These are phyloP conservation scores for Prolemur simus DNA, from an alignment of 2,113 vertebrate genomes.

Conservation along the genomic window DNA sequence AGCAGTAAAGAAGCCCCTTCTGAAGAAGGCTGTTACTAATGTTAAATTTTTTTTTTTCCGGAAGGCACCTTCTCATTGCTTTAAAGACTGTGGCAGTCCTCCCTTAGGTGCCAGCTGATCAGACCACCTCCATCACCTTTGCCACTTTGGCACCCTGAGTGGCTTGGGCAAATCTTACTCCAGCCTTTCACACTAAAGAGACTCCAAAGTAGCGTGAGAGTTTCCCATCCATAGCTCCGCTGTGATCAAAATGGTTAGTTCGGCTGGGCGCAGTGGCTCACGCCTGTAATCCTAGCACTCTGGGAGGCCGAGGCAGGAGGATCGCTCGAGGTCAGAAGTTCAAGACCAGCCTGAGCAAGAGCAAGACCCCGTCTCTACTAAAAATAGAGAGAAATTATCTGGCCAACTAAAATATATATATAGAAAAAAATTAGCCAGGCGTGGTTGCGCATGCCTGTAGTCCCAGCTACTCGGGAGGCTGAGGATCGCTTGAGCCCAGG, in stretches of 20 bases:
- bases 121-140: not conserved
- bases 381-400: no score
- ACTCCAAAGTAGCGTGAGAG: not conserved
- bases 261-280: no score
- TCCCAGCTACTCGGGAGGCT: no score
- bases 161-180: not conserved
- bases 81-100: not conserved
- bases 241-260: not conserved
- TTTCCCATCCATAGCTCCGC: not conserved
- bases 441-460: no score
- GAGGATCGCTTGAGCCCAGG: no score
- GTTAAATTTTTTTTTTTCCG: not conserved
- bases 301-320: no score
- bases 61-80: not conserved
- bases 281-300: no score
- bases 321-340: no score
- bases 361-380: no score
- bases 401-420: no score
- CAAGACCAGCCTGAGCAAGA: no score
- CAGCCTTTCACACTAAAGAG: not conserved
- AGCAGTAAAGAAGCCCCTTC: not conserved
- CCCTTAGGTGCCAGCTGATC: not conserved
- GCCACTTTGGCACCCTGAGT: not conserved
- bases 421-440: no score
- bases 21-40: not conserved